Evolutionary conservation across 1,140 invertebrate genomes (phyloP).

Genomic region (Orius insidiosus): DNA sequence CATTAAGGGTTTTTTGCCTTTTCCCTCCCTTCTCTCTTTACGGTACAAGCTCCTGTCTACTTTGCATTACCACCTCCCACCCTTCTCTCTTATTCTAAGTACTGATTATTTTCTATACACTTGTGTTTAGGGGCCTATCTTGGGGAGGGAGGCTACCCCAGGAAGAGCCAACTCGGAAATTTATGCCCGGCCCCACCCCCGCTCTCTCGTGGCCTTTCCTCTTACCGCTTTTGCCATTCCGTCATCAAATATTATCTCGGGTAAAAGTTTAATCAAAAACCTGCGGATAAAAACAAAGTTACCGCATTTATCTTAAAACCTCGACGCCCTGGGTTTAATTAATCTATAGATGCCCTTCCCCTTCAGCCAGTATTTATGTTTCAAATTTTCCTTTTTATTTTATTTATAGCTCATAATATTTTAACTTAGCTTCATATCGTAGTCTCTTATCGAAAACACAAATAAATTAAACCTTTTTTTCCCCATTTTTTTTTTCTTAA

Average conservation of each 20-base stretch:
- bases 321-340: too few relatives aligned
- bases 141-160: not conserved
- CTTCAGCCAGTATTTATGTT: too few relatives aligned
- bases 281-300: conserved; percentile 15
- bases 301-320: conserved; percentile 8
- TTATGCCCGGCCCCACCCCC: conserved; percentile 11
- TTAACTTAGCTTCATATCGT: too few relatives aligned
- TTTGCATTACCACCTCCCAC: conserved; percentile 11
- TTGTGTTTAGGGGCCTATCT: conserved; percentile 6
- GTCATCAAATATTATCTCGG: conserved; percentile 16
- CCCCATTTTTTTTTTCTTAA: too few relatives aligned
- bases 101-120: conserved; percentile 14
- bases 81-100: conserved; percentile 6
- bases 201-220: not conserved
- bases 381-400: too few relatives aligned
- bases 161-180: conserved; percentile 4
- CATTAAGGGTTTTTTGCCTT: conserved; percentile 17
- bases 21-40: conserved; percentile 4
- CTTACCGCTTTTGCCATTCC: conserved; percentile 6
- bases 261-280: conserved; percentile 15
- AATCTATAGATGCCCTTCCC: too few relatives aligned
- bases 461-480: too few relatives aligned
- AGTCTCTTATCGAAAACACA: too few relatives aligned
- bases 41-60: conserved; percentile 1
- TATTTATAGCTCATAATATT: too few relatives aligned